phyloP scores from a whole-genome alignment of 2,888 invertebrate species.

The Zygothrica quintamaculata region DNA sequence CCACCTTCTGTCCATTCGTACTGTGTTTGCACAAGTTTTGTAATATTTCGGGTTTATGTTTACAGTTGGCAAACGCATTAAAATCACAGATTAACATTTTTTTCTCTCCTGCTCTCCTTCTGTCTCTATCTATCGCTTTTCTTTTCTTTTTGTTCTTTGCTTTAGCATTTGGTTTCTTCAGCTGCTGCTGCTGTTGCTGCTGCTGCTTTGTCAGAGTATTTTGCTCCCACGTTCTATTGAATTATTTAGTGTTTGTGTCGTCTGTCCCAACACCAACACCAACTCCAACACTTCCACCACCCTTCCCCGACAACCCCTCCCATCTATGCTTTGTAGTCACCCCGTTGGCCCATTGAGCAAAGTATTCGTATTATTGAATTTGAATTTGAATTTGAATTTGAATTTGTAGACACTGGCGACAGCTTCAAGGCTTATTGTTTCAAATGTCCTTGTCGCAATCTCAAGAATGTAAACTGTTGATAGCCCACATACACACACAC shows the following conservation, averaged over 20 bases:
- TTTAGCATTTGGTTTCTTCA: background rate
- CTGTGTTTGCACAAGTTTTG: slow-evolving; percentile 80
- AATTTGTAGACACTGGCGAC: slow-evolving; percentile 40
- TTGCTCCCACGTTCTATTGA: slow-evolving; percentile 48
- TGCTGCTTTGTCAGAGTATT: slow-evolving; percentile 2
- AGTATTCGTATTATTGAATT: slow-evolving; percentile 75
- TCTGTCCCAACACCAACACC: slow-evolving; percentile 10
- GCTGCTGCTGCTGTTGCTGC: too few species aligned
- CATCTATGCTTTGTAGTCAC: background rate
- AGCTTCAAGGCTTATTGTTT: slow-evolving; percentile 75
- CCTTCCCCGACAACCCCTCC: background rate
- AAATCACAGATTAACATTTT: slow-evolving; percentile 81
- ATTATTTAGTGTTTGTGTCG: slow-evolving; percentile 78
- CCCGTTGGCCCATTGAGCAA: slow-evolving; percentile 15
- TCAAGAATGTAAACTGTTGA: slow-evolving; percentile 74
- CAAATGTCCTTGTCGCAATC: slow-evolving; percentile 68
- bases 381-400: slow-evolving; percentile 48
- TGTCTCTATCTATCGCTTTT: background rate
- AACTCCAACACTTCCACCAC: background rate
- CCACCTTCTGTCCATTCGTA: slow-evolving; percentile 8
- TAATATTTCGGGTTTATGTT: slow-evolving; percentile 82
- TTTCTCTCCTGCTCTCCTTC: slow-evolving; percentile 19
- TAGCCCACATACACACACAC: slow-evolving; percentile 44
- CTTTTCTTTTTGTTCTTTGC: background rate
- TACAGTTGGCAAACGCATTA: slow-evolving; percentile 82